A percentile compares a stretch with the other conserved stretches of the same genome.
Conservation (phyloP, 2,113 vertebrate species). For the Sigmodon hispidus region DNA sequence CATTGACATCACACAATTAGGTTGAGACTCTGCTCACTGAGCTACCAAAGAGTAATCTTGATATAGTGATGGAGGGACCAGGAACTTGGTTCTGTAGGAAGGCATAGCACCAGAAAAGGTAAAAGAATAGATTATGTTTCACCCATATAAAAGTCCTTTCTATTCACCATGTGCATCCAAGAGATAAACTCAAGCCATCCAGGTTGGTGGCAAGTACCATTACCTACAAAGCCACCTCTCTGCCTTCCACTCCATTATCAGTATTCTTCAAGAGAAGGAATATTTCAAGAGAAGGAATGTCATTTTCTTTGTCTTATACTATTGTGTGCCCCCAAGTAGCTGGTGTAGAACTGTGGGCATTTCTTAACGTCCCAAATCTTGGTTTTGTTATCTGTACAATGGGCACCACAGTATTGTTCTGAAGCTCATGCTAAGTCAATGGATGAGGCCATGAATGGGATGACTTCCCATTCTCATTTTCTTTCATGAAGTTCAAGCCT, state of each 20-base stretch:
- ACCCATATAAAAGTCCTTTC: neutral
- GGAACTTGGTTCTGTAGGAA: neutral
- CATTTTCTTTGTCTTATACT: conserved; percentile 25
- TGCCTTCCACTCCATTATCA: neutral
- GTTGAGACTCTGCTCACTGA: neutral
- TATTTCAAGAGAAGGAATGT: neutral
- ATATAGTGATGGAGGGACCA: neutral
- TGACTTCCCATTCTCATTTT: neutral
- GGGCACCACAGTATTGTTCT: neutral
- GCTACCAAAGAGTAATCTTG: neutral
- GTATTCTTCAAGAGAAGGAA: neutral
- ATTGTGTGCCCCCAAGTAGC: neutral
- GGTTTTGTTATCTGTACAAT: conserved; percentile 59
- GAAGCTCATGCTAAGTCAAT: neutral
- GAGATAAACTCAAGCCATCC: neutral
- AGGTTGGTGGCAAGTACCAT: neutral
- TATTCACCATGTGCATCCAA: neutral
- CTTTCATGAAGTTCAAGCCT: conserved; percentile 14
- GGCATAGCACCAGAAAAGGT: neutral
- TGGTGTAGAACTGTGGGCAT: neutral
- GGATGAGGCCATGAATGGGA: neutral
- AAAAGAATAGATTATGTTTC: neutral
- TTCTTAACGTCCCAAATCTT: neutral
- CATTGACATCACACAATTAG: neutral
- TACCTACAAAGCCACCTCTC: neutral